Evolutionary conservation across 2,888 invertebrate species (phyloP).

Genomic region (Physocephala rufipes): DNA sequence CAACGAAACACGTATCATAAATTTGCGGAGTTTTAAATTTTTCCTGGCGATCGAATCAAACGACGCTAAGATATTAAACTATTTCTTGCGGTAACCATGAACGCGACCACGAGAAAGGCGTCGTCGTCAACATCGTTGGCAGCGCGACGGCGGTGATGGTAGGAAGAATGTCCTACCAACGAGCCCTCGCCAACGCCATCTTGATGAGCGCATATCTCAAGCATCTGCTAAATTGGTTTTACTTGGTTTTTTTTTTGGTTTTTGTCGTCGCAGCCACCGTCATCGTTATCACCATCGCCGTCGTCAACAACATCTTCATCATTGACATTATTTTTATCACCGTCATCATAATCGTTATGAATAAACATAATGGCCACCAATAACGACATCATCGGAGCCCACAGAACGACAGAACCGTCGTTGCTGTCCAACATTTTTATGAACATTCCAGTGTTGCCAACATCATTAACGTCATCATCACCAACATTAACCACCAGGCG

Average conservation of each 20-base stretch:
- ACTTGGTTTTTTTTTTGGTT: background rate
- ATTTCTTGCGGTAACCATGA: conserved; percentile 66
- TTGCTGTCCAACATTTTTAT: conserved; percentile 29
- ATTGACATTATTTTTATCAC: background rate
- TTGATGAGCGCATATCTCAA: background rate
- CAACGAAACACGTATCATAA: conserved; percentile 23
- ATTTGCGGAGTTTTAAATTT: conserved; percentile 34
- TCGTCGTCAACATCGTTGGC: conserved; percentile 30
- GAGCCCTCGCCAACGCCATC: conserved; percentile 26
- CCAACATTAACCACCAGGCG: conserved; percentile 25
- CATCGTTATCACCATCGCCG: conserved; percentile 27
- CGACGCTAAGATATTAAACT: conserved; percentile 66
- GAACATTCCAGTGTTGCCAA: conserved; percentile 31
- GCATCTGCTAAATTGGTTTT: too few species aligned
- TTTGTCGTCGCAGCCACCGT: conserved; percentile 20
- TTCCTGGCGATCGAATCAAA: conserved; percentile 63
- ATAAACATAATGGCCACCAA: background rate
- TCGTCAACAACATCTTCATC: conserved; percentile 31
- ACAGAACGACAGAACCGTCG: conserved; percentile 25
- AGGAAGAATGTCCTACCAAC: conserved; percentile 23
- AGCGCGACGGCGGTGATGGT: conserved; percentile 14
- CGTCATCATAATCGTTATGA: background rate
- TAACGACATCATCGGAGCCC: background rate
- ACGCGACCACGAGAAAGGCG: conserved; percentile 57
- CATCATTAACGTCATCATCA: conserved; percentile 28